These are phyloP conservation scores for Gymnothorax reevesii DNA, from an alignment of 2,797 vertebrate species.

Conservation along the genomic window DNA sequence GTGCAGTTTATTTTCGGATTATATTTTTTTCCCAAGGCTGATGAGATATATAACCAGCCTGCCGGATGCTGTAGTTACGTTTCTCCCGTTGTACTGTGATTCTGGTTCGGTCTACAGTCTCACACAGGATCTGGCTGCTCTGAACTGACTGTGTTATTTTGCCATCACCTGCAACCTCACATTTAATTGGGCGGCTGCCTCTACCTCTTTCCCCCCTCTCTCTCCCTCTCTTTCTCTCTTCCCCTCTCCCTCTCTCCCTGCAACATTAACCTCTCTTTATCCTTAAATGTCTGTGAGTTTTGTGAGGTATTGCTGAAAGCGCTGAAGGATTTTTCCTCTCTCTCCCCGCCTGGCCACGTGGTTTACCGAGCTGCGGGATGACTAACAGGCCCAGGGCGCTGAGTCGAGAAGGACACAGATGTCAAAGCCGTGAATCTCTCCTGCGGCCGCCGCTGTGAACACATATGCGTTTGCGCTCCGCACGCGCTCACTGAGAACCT, in stretches of 20 bases:
- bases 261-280: constrained; percentile 70
- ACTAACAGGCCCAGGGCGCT: constrained; percentile 85
- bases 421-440: constrained; percentile 87
- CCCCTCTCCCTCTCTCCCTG: constrained; percentile 44
- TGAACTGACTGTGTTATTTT: not conserved
- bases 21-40: no score
- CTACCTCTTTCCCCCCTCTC: constrained; percentile 51
- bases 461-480: constrained; percentile 43
- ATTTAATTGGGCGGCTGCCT: constrained; percentile 44
- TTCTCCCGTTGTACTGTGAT: not conserved
- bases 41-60: not conserved
- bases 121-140: not conserved
- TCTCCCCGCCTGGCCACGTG: constrained; percentile 61
- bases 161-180: constrained; percentile 30
- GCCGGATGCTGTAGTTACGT: not conserved
- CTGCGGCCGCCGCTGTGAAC: constrained; percentile 1
- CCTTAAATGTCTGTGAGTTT: constrained; percentile 64
- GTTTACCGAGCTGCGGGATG: constrained; percentile 66
- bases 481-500: constrained; percentile 43
- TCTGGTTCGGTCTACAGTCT: not conserved
- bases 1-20: no score
- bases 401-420: constrained; percentile 98
- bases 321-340: constrained; percentile 70
- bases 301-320: constrained; percentile 67
- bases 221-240: constrained; percentile 67